Conservation (phyloP, 2,888 invertebrate genomes). For the Phaedon cochleariae region DNA sequence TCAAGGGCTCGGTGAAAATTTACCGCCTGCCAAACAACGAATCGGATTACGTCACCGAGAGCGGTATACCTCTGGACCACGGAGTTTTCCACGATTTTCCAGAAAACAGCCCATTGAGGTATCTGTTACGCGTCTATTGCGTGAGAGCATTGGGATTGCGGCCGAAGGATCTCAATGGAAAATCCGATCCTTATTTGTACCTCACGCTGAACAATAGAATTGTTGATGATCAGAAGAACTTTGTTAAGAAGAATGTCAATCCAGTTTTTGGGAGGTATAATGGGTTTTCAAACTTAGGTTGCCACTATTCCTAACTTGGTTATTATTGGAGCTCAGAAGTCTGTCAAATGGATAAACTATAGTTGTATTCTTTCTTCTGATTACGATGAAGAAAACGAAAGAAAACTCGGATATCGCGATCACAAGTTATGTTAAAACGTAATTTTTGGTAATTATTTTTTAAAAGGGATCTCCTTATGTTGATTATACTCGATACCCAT, state of each 20-base stretch:
- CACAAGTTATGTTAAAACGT: too few relatives aligned
- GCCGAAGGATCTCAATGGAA: slow-evolving; percentile 74
- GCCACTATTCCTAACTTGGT: too few relatives aligned
- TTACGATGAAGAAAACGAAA: too few relatives aligned
- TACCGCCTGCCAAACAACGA: slow-evolving; percentile 73
- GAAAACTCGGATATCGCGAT: too few relatives aligned
- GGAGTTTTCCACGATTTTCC: slow-evolving; percentile 72
- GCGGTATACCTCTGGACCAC: slow-evolving; percentile 67
- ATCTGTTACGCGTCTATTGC: slow-evolving; percentile 80
- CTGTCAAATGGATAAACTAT: too few relatives aligned
- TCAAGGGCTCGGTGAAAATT: slow-evolving; percentile 61
- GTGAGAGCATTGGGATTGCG: slow-evolving; percentile 76
- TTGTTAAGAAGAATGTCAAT: slow-evolving; percentile 76
- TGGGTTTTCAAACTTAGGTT: too few relatives aligned
- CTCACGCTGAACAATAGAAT: slow-evolving; percentile 73
- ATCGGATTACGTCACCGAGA: slow-evolving; percentile 59
- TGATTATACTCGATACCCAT: too few relatives aligned
- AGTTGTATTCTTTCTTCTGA: too few relatives aligned
- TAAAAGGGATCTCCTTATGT: too few relatives aligned
- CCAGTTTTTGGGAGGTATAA: slow-evolving; percentile 83
- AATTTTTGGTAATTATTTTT: too few relatives aligned
- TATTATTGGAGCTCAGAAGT: too few relatives aligned
- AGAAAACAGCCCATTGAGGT: slow-evolving; percentile 68
- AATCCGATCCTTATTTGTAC: slow-evolving; percentile 81
- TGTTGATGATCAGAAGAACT: slow-evolving; percentile 74